Base-by-base conservation (phyloP, 2,888 invertebrate species). In the Drosophila neoperkinsi region DNA sequence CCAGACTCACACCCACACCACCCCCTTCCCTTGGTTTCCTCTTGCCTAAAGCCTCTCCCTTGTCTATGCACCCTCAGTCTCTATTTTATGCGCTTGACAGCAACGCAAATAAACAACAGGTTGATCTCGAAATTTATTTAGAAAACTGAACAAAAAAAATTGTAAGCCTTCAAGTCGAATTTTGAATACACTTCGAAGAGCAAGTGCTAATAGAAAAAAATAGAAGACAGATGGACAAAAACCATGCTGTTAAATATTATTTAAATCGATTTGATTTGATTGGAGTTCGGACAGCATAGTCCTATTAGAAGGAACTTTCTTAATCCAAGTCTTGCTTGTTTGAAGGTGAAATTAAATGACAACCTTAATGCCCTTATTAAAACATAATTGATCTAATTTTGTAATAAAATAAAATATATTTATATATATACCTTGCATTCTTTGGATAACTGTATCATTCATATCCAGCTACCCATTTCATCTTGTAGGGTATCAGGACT, bases 121-220 rank as follows among this genome's bases (percentile, higher is more conserved):
- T 74, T 69, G 82, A 64, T 75, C 78, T 82, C 78, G 65, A 82
- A 80, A 82, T 80, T 80, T 77, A 71, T 74, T 78, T 81, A 75
- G 74, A 77, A 74, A 64, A 67, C 67, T 52, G 66, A 38, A 53
- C 49, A 64, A 57, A 55, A 57, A 53, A 34, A 30, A 33, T 4
- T 0, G 0, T 10, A 30, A n/a, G 4, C 9, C 31, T 18, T n/a
- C 21, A 9, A 49, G 57, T 30, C 52, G 75, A 38, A 28, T 36
- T 5, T 13, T 2, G 1, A 60, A 75, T 72, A 50, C 78, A 11
- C 77, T 75, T 13, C 3, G 2, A 41, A 25, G 0, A 5, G 18
- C 2, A 16, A 9, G 1, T 31, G 1, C 3, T 4, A 5, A 50
- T 4, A n/a, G 11, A 34, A 16, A 16, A 11, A 25, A 3, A 34